These are phyloP conservation scores for Bedellia somnulentella DNA, from an alignment of 2,888 invertebrate genomes.

Conservation along the genomic window DNA sequence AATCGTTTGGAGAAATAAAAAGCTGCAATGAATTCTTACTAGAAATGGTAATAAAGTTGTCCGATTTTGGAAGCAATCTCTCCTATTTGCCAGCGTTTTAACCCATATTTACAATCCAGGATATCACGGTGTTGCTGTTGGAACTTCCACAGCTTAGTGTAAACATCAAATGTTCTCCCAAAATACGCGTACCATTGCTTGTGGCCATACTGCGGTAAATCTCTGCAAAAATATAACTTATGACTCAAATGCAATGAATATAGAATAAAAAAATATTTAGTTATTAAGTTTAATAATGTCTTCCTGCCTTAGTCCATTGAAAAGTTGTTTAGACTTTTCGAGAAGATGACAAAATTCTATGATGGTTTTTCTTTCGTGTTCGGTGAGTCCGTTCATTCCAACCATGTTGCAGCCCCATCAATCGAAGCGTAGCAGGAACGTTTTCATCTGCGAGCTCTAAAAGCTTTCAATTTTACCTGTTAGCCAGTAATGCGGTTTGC, in stretches of 20 bases:
- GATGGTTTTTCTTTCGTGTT: slow-evolving; percentile 88
- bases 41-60: slow-evolving; percentile 97
- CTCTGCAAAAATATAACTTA: slow-evolving; percentile 63
- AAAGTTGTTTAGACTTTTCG: slow-evolving; percentile 95
- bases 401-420: too few species aligned
- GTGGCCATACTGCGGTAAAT: slow-evolving; percentile 95
- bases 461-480: too few species aligned
- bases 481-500: too few species aligned
- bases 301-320: slow-evolving; percentile 86
- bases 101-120: slow-evolving; percentile 88
- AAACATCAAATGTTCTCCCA: slow-evolving; percentile 95
- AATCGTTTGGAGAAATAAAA: too few species aligned
- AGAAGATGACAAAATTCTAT: slow-evolving; percentile 94
- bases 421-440: too few species aligned
- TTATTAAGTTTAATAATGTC: too few species aligned
- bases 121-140: slow-evolving; percentile 94
- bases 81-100: slow-evolving; percentile 97
- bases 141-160: slow-evolving; percentile 97
- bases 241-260: not conserved
- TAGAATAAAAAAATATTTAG: too few species aligned
- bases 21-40: slow-evolving; percentile 61
- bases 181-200: slow-evolving; percentile 98
- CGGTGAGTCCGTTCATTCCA: slow-evolving; percentile 57
- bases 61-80: slow-evolving; percentile 99
- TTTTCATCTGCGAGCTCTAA: too few species aligned